These are phyloP conservation scores for Gobionotothen gibberifrons DNA, from an alignment of 2,797 vertebrate species.

Conservation along the genomic window DNA sequence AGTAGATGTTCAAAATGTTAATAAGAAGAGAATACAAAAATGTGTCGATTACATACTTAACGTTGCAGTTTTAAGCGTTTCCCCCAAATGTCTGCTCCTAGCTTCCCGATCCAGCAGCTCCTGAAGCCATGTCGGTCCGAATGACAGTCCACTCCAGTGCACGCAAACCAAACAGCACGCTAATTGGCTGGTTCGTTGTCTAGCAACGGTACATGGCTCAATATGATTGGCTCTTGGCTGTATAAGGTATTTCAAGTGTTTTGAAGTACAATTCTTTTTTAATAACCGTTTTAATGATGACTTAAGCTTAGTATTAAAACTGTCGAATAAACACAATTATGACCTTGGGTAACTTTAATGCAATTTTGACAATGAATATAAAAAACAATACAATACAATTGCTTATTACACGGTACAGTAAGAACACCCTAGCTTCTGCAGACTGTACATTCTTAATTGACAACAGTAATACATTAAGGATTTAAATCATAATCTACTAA, in stretches of 20 bases:
- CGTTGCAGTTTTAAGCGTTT: not conserved
- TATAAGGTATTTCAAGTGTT: not conserved
- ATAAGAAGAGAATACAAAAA: rapidly evolving
- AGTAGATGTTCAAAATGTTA: not conserved
- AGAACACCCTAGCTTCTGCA: conserved; percentile 3
- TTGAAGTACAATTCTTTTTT: not conserved
- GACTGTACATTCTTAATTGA: conserved; percentile 14
- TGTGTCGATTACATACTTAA: conserved; percentile 23
- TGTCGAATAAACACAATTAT: not conserved
- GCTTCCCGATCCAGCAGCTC: not conserved
- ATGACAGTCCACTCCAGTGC: not conserved
- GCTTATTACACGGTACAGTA: conserved; percentile 10
- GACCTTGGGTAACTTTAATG: conserved; percentile 38
- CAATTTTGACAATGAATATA: not conserved
- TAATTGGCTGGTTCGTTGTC: conserved; percentile 75
- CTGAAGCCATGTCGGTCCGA: conserved; percentile 1
- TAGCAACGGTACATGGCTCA: conserved; percentile 74
- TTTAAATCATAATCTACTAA: not conserved
- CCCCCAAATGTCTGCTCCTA: not conserved
- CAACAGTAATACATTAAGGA: not conserved
- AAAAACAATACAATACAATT: conserved; percentile 14
- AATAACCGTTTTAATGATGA: not conserved
- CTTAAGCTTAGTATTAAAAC: not conserved
- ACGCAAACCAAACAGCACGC: conserved; percentile 48
- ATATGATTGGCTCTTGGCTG: conserved; percentile 64